These are phyloP conservation scores for Noctua pronuba DNA, from an alignment of 2,888 invertebrate species.

Conservation along the genomic window DNA sequence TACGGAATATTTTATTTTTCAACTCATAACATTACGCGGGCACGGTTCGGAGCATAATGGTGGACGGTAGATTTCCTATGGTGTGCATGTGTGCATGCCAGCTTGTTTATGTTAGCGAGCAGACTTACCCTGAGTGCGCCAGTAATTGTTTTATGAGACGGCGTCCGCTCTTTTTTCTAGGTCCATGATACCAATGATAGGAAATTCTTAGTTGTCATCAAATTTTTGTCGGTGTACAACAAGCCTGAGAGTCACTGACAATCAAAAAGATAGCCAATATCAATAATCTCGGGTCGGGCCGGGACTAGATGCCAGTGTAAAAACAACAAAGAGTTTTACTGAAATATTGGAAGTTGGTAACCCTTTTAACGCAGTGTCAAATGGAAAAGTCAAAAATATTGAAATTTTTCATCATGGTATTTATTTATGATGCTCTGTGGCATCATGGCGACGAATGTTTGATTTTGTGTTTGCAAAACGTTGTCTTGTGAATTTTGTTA, in stretches of 20 bases:
- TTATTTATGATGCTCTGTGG: not conserved
- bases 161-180: too few species aligned
- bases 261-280: not conserved
- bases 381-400: slow-evolving; percentile 24
- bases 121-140: too few species aligned
- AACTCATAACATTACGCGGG: too few species aligned
- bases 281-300: too few species aligned
- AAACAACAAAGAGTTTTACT: not conserved
- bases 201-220: not conserved
- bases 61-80: too few species aligned
- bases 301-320: not conserved
- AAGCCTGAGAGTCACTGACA: not conserved
- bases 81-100: too few species aligned
- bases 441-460: slow-evolving; percentile 60
- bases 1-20: too few species aligned
- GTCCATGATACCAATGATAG: too few species aligned
- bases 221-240: too few species aligned
- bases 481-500: slow-evolving; percentile 41
- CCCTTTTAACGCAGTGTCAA: slow-evolving; percentile 23
- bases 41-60: too few species aligned
- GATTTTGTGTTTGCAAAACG: slow-evolving; percentile 29
- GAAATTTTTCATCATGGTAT: slow-evolving; percentile 48
- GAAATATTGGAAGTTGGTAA: slow-evolving; percentile 1
- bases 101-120: too few species aligned
- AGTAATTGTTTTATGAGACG: too few species aligned